Percentiles rank a stretch among this genome's conserved stretches.
Conservation (phyloP, 37 sponge, comb jelly and placozoan genomes). For the Diacarnus erythraeanus region DNA sequence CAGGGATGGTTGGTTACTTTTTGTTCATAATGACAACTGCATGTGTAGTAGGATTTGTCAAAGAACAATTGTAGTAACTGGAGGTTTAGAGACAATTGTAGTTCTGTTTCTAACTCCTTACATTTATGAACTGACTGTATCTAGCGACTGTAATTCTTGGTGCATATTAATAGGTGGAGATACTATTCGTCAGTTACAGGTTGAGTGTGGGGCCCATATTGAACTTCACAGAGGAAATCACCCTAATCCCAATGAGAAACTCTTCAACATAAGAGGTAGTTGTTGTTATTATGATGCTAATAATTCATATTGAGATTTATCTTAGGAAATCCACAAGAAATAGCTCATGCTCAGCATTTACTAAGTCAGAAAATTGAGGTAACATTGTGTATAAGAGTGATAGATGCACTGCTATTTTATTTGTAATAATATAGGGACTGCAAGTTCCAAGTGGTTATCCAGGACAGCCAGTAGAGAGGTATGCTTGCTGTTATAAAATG, state of each 20-base stretch:
- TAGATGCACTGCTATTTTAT: neutral
- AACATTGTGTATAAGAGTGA: neutral
- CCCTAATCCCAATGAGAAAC: slow-evolving; percentile 71
- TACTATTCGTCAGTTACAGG: slow-evolving; percentile 89
- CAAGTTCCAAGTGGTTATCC: slow-evolving; percentile 2
- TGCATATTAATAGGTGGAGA: slow-evolving; percentile 99
- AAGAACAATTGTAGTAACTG: neutral
- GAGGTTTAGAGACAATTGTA: no score
- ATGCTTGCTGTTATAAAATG: neutral
- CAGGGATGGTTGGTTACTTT: neutral
- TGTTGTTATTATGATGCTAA: no score
- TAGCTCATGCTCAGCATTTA: slow-evolving; percentile 57
- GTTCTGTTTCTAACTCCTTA: no score
- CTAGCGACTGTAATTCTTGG: no score
- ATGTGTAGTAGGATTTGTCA: neutral
- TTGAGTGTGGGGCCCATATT: slow-evolving; percentile 94
- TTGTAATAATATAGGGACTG: neutral
- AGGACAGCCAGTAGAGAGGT: slow-evolving; percentile 18
- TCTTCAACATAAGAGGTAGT: slow-evolving; percentile 90
- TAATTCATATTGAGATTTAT: neutral
- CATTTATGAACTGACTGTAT: no score
- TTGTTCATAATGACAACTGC: neutral
- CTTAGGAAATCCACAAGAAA: slow-evolving; percentile 42
- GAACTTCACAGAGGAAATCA: slow-evolving; percentile 81
- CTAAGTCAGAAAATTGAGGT: slow-evolving; percentile 70